Percentiles rank a stretch among this genome's conserved stretches.
Conservation (phyloP, 2,113 vertebrate genomes). For the Gyps fulvus region DNA sequence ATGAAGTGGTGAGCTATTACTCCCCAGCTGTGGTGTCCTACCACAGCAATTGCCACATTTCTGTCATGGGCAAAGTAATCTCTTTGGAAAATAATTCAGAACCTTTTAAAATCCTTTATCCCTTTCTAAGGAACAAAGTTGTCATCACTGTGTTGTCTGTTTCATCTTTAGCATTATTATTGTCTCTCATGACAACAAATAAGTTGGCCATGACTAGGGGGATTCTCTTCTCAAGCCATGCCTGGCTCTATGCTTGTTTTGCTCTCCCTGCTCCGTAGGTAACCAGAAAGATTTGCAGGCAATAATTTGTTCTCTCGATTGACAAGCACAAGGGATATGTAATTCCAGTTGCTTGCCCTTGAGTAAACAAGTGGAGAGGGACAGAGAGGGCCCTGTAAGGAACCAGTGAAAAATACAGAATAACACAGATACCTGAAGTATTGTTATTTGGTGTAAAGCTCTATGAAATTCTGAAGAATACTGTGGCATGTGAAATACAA, state of each 20-base stretch:
- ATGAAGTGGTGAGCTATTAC: fast-evolving
- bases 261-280: constrained; percentile 23
- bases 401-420: not conserved
- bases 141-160: not conserved
- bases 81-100: not conserved
- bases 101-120: not conserved
- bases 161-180: constrained; percentile 36
- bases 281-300: constrained; percentile 5
- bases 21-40: not conserved
- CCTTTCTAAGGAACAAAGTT: not conserved
- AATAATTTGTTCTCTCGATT: not conserved
- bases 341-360: constrained; percentile 49
- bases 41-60: fast-evolving
- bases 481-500: not conserved
- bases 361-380: constrained; percentile 12
- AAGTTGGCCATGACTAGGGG: not conserved
- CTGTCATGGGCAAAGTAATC: not conserved
- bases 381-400: not conserved
- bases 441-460: not conserved
- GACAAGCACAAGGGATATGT: not conserved
- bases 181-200: constrained; percentile 28
- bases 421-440: not conserved
- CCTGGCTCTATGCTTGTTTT: constrained; percentile 5
- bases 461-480: not conserved
- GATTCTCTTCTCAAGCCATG: not conserved